These are phyloP conservation scores for Bergia sp. DNA, from an alignment of 92 coral and sea anemone genomes.

Conservation along the genomic window DNA sequence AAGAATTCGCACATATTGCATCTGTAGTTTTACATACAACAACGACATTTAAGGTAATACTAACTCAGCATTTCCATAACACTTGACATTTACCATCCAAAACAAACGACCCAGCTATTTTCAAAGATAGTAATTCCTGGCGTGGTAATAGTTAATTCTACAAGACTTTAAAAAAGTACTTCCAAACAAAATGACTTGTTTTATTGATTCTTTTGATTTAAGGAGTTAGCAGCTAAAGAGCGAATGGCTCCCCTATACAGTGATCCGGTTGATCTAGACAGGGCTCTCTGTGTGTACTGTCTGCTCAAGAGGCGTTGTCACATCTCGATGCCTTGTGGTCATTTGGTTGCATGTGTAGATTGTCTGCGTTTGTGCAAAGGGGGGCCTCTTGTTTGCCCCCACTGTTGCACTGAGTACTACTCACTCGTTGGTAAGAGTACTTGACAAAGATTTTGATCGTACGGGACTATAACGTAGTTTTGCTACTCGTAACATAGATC, in stretches of 20 bases:
- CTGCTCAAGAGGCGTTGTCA: conserved; percentile 8
- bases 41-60: no score
- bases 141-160: no score
- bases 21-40: no score
- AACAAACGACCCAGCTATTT: background rate
- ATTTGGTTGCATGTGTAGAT: conserved; percentile 17
- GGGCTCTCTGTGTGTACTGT: conserved; percentile 32
- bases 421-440: conserved; percentile 13
- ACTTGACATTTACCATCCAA: no score
- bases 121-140: background rate
- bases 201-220: background rate
- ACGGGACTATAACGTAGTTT: no score
- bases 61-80: no score
- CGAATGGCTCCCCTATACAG: background rate
- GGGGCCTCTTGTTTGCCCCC: conserved; percentile 25
- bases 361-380: conserved; percentile 19
- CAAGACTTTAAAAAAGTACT: background rate
- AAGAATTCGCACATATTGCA: no score
- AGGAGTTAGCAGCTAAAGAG: conserved; percentile 14
- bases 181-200: background rate
- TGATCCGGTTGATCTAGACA: background rate
- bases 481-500: no score
- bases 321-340: conserved; percentile 14
- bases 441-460: no score
- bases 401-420: conserved; percentile 23